Conservation (phyloP, 35 echinoderm and acorn worm species). For the Nesometra sesokonis region DNA sequence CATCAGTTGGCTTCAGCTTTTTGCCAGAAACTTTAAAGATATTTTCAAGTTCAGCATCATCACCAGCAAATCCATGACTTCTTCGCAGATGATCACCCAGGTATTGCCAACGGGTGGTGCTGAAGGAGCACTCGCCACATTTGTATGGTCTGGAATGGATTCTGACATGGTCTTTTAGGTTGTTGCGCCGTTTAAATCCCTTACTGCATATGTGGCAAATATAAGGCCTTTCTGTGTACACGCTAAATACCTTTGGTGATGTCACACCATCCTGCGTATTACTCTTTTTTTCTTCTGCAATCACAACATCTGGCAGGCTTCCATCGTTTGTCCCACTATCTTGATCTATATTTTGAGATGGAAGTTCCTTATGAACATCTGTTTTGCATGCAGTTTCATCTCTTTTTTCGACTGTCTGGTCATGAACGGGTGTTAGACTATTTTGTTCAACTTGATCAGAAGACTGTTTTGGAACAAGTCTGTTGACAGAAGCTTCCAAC, state of each 20-base stretch:
- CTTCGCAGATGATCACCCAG: conserved; percentile 75
- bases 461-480: background rate
- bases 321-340: background rate
- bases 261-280: background rate
- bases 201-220: conserved; percentile 94
- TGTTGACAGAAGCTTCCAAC: background rate
- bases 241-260: background rate
- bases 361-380: background rate
- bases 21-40: conserved; percentile 85
- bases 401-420: background rate
- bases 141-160: conserved; percentile 89
- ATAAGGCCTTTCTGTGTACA: conserved; percentile 61
- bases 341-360: background rate
- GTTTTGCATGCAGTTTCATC: no score
- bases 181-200: conserved; percentile 89
- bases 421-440: background rate
- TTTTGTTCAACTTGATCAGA: background rate
- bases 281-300: background rate
- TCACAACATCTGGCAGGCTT: background rate
- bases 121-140: conserved; percentile 81
- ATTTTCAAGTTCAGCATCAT: conserved; percentile 78
- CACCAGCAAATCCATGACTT: conserved; percentile 71
- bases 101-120: conserved; percentile 91
- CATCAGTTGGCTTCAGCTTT: conserved; percentile 81
- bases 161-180: conserved; percentile 80